A percentile compares a stretch with the other conserved stretches of the same genome.
Evolutionary conservation across 2,797 vertebrate species (phyloP).

Genomic region (Linurgus olivaceus): DNA sequence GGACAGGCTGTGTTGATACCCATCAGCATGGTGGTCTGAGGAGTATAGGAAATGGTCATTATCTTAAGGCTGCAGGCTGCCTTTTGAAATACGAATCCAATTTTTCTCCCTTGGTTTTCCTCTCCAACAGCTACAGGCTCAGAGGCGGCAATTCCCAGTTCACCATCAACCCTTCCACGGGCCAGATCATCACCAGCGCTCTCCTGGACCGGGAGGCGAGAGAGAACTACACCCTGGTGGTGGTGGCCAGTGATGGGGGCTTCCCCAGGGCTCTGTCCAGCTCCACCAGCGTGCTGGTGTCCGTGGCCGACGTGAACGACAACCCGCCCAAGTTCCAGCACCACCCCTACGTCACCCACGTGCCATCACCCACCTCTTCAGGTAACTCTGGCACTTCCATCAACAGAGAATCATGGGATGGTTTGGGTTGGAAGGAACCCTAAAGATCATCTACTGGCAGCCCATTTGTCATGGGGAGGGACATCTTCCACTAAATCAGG

Average conservation of each 20-base stretch:
- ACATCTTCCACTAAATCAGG: not conserved
- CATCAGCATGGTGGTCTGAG: not conserved
- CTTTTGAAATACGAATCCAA: not conserved
- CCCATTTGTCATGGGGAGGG: not conserved
- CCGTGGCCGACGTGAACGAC: slow-evolving; percentile 91
- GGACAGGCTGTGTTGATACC: not conserved
- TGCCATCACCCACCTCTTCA: slow-evolving; percentile 86
- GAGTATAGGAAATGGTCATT: not conserved
- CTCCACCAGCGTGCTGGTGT: slow-evolving; percentile 88
- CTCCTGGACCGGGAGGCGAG: slow-evolving; percentile 88
- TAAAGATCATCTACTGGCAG: too few relatives aligned
- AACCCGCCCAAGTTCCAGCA: slow-evolving; percentile 96
- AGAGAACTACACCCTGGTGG: slow-evolving; percentile 89
- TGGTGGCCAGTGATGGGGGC: slow-evolving; percentile 89
- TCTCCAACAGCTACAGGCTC: slow-evolving; percentile 86
- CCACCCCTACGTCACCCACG: slow-evolving; percentile 95
- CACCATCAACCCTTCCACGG: slow-evolving; percentile 96
- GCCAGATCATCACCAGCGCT: slow-evolving; percentile 95
- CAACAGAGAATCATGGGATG: accelerated
- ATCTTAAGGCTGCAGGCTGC: not conserved
- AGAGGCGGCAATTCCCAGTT: slow-evolving; percentile 91
- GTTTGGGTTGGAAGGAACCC: not conserved
- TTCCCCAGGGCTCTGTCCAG: slow-evolving; percentile 86
- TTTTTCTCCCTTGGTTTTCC: not conserved
- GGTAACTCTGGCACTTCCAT: slow-evolving; percentile 70